Percentiles rank a stretch among this genome's conserved stretches.
Conservation (phyloP, 1,140 invertebrate genomes). For the Drosophila nannoptera region DNA sequence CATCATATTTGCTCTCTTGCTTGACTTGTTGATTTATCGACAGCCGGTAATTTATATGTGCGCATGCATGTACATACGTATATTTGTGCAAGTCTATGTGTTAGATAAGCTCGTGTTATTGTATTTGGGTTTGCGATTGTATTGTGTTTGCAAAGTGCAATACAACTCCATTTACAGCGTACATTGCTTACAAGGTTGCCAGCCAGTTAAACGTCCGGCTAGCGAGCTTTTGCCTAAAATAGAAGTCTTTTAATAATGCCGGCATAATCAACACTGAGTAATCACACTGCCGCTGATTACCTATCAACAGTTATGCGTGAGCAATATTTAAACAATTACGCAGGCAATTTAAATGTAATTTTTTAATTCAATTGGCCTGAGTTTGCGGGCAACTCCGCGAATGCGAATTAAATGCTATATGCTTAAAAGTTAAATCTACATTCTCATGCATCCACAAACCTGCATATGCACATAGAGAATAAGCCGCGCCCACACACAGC, state of each 20-base stretch:
- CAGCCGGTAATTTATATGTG: conserved; percentile 51
- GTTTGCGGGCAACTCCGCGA: background rate
- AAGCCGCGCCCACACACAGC: conserved; percentile 12
- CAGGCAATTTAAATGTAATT: conserved; percentile 15
- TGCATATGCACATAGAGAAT: conserved; percentile 7
- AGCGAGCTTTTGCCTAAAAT: conserved; percentile 26
- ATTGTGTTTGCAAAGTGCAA: conserved; percentile 25
- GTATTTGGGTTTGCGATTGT: conserved; percentile 33
- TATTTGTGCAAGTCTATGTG: conserved; percentile 8
- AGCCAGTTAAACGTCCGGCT: background rate
- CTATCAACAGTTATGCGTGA: conserved; percentile 12
- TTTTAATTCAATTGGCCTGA: conserved; percentile 32
- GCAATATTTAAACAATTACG: conserved; percentile 33
- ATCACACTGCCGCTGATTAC: conserved; percentile 9
- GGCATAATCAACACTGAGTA: conserved; percentile 17
- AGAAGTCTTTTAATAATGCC: conserved; percentile 31
- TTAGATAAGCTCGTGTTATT: conserved; percentile 13
- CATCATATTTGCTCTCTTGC: conserved; percentile 47
- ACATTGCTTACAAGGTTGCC: conserved; percentile 26
- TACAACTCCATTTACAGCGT: conserved; percentile 33
- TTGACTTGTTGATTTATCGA: conserved; percentile 65
- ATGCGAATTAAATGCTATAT: no score
- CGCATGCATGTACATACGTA: background rate
- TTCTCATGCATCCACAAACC: background rate
- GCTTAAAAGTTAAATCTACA: no score